phyloP scores from a whole-genome alignment of 2,113 vertebrate species.

The Cynoglossus semilaevis region DNA sequence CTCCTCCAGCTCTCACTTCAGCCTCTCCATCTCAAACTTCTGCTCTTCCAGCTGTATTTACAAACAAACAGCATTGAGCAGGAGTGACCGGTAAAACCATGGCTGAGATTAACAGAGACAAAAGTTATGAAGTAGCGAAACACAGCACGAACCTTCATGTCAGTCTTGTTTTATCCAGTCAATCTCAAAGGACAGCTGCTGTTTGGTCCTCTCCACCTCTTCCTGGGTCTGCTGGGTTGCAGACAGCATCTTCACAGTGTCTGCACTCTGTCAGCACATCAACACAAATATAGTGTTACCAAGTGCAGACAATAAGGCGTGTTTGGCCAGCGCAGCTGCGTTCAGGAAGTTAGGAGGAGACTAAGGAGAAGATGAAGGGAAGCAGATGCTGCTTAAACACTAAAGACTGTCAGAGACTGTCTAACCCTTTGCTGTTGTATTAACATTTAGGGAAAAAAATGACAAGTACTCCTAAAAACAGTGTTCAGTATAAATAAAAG shows the following conservation, averaged over 20 bases:
- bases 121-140: not conserved
- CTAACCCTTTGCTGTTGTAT: no score
- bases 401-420: no score
- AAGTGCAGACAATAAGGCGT: constrained; percentile 56
- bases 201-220: constrained; percentile 89
- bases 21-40: constrained; percentile 86
- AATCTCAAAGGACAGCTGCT: constrained; percentile 90
- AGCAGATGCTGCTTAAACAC: not conserved
- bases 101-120: no score
- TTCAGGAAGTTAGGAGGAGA: constrained; percentile 92
- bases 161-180: constrained; percentile 86
- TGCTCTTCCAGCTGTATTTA: constrained; percentile 87
- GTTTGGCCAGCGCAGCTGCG: constrained; percentile 90
- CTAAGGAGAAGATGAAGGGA: constrained; percentile 37
- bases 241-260: constrained; percentile 94
- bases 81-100: no score
- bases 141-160: constrained; percentile 83
- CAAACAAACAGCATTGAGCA: not conserved
- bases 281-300: constrained; percentile 10
- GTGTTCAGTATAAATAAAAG: no score
- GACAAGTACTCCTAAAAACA: no score
- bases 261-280: constrained; percentile 83
- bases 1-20: constrained; percentile 82
- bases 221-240: constrained; percentile 94
- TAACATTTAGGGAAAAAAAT: no score